Evolutionary conservation across 2,888 invertebrate species (phyloP), one percentile per base, ranked within the genome.

Genomic region (Netelia inedita): DNA sequence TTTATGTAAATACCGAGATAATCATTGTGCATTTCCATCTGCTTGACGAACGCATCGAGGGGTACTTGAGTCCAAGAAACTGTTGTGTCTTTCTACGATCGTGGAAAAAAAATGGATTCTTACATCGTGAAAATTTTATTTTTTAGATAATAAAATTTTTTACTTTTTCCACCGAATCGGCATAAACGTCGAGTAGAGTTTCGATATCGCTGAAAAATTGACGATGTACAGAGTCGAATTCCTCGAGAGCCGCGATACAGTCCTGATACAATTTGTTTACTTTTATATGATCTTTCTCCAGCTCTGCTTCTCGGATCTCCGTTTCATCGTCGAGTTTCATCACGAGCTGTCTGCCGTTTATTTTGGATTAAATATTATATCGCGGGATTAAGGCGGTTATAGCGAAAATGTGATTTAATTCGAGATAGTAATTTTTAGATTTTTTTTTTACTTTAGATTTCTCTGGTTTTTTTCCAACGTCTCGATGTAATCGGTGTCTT

Each of bases 31-130:
- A 91, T 87, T 80, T 93, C 91, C 61, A 93, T 87, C 79, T 92
- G 91, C 81, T 91, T 93, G 35, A 90, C 87, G 55, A 91, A 92
- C 11, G 88, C 82, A 66, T 93, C 91, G 11, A 92, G 78, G 43
- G 93, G 93, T 87, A 93, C 88, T 87, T 93, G 92, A 1, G 90
- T 90, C 93, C 93, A 93, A 2, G 91, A 79, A n/a, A 90, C 85
- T n/a, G 89, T 84, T 8, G 83, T 57, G 28, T 88, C 90, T 89
- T 92, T 92, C 93, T 93, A 68, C 19, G 80, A 79, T 79, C 71
- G 8, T 71, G 84, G 76, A 78, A 66, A 76, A 35, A 35, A 43
- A 9, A 55, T 8, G 19, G 63, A 78, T 71, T 16, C 19, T 41
- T 46, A 63, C 23, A 57, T 46, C n/a, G 1, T 66, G 8, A 28